Conservation (phyloP, 2,797 vertebrate genomes). For the Callimico goeldii region DNA sequence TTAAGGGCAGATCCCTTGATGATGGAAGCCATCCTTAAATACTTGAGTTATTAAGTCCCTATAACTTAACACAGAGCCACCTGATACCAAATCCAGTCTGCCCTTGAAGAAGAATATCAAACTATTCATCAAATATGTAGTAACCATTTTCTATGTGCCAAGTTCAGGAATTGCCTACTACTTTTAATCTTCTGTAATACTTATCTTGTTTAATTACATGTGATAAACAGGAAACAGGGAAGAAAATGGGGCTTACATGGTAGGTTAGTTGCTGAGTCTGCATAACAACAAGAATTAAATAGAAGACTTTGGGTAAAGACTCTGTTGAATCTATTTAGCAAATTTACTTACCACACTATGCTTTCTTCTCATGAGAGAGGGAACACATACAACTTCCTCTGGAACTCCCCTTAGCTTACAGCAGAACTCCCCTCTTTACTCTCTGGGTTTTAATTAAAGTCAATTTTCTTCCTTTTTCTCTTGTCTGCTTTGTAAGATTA, state of each 20-base stretch:
- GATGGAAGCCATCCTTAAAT: not conserved
- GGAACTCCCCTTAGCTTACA: constrained; percentile 67
- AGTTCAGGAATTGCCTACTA: not conserved
- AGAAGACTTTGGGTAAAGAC: not conserved
- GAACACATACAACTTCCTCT: constrained; percentile 62
- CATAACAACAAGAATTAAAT: not conserved
- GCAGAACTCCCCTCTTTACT: constrained; percentile 60
- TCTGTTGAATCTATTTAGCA: constrained; percentile 26
- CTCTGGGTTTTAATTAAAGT: constrained; percentile 19
- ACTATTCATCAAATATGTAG: not conserved
- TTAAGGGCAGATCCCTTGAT: not conserved
- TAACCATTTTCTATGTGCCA: not conserved
- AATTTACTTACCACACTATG: constrained; percentile 37
- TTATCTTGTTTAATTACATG: not conserved
- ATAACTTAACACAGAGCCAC: not conserved
- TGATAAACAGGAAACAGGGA: not conserved
- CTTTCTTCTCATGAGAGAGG: constrained; percentile 50
- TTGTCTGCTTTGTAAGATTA: not conserved
- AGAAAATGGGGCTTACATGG: not conserved
- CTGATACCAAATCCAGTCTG: not conserved
- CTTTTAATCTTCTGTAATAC: not conserved
- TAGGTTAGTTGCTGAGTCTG: not conserved
- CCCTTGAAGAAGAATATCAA: not conserved
- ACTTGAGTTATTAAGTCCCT: not conserved
- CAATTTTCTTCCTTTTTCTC: not conserved